Base-by-base conservation (phyloP, 2,888 invertebrate species). In the Halictus quadricinctus region DNA sequence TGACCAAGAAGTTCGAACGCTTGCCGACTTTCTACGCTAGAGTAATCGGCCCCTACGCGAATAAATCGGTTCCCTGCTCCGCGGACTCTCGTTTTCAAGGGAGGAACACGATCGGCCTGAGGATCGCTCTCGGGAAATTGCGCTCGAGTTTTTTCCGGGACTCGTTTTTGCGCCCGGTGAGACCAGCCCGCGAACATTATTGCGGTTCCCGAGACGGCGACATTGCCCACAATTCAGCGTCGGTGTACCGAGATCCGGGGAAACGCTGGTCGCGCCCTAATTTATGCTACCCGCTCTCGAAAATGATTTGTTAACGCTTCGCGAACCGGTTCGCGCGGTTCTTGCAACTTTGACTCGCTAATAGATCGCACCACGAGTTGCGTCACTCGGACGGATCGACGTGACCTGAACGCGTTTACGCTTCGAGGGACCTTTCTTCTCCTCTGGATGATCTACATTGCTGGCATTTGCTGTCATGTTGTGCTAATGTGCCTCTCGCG, bases 301-400 rank as follows among this genome's bases (percentile, higher is more conserved):
- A 66, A 84, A 83, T 84, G 78, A 78, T 84, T 84, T 83, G 84
- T 83, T 72, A 84, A 84, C 84, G 84, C 78, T 83, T 75, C 83
- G 54, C 74, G 84, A 84, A 84, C 84, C 84, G 84, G 84, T 84
- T 84, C 60, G 48, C 60, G 48, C 21, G 48, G 70, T 50, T 70
- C 78, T 25, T 69, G 43, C 60, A 64, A 78, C 84, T 78, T 83
- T 54, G 83, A 78, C 83, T 83, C 36, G 83, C 78, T 78, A 84
- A 83, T 83, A 78, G 75, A 83, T 84, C 66, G 66, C 29, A 15
- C 15, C 64, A 7, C 36, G 66, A 2, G 66, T 66, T 66, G 66
- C 66, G 66, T 66, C 66, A 66, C 66, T 25, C 54, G n/a, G 48
- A 72, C 25, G 50, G 36, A 50, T 8, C 36, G 73, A 73, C 54